Evolutionary conservation across 2,888 invertebrate genomes (phyloP).

Genomic region (Petrolisthes cinctipes): DNA sequence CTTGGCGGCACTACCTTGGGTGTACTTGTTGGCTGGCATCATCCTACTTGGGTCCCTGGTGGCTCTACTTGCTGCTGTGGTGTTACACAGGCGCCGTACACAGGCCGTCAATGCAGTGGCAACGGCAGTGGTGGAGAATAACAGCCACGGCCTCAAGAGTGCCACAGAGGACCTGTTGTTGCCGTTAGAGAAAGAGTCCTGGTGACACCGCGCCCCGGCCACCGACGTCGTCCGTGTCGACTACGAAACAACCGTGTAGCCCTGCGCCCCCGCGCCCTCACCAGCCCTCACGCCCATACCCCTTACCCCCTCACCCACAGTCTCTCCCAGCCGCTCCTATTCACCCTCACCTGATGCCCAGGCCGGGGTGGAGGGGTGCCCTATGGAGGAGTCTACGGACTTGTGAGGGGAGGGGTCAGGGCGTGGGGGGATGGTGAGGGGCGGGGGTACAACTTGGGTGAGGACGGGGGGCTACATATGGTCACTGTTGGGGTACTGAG

Average conservation of each 20-base stretch:
- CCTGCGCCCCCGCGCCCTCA: constrained; percentile 14
- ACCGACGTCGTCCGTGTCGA: constrained; percentile 66
- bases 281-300: constrained; percentile 7
- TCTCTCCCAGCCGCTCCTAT: background rate
- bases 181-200: constrained; percentile 75
- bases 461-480: too few relatives aligned
- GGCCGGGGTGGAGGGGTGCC: too few relatives aligned
- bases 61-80: constrained; percentile 55
- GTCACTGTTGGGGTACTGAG: too few relatives aligned
- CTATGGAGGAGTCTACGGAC: too few relatives aligned
- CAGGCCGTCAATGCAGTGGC: constrained; percentile 50
- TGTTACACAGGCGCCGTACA: constrained; percentile 50
- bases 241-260: constrained; percentile 67
- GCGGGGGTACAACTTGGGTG: too few relatives aligned
- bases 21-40: constrained; percentile 52
- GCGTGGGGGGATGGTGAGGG: too few relatives aligned
- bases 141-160: constrained; percentile 60
- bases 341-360: background rate
- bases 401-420: too few relatives aligned
- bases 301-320: background rate
- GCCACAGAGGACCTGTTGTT: constrained; percentile 58
- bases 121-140: constrained; percentile 57
- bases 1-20: constrained; percentile 61
- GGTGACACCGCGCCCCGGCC: constrained; percentile 75
- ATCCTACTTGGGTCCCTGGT: constrained; percentile 52